phyloP scores from a whole-genome alignment of 2,797 vertebrate genomes.

The Arctocebus calabarensis region DNA sequence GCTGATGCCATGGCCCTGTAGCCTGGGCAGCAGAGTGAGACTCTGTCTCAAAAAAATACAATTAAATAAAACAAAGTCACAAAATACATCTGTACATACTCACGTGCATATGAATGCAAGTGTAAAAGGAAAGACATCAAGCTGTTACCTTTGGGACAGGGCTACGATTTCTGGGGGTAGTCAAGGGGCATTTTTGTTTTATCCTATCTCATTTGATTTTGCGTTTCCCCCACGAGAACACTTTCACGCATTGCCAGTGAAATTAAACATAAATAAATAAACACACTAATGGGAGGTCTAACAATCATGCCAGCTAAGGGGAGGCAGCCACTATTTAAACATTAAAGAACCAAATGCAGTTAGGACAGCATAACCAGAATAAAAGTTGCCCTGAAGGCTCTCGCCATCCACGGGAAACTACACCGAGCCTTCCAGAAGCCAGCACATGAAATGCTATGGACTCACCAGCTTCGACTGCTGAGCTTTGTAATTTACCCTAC shows the following conservation, averaged over 20 bases:
- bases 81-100: background rate
- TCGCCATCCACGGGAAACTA: background rate
- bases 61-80: too few relatives aligned
- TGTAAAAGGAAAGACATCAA: background rate
- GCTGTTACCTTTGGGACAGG: background rate
- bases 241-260: conserved; percentile 56
- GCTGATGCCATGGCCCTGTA: too few relatives aligned
- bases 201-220: conserved; percentile 39
- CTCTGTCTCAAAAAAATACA: too few relatives aligned
- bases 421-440: background rate
- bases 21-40: too few relatives aligned
- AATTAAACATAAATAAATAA: conserved; percentile 83
- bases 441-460: background rate
- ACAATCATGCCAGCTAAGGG: conserved; percentile 25
- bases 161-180: conserved; percentile 10
- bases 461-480: conserved; percentile 1
- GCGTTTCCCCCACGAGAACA: background rate
- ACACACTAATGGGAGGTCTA: conserved; percentile 58
- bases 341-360: conserved; percentile 64
- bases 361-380: background rate
- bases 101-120: background rate
- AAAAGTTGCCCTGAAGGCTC: conserved; percentile 59
- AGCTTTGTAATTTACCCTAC: conserved; percentile 43
- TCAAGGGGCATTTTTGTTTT: conserved; percentile 25
- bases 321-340: conserved; percentile 67